Evolutionary conservation across 2,113 vertebrate genomes (phyloP), one percentile per base, ranked within the genome.

Genomic region (Sigmodon hispidus): DNA sequence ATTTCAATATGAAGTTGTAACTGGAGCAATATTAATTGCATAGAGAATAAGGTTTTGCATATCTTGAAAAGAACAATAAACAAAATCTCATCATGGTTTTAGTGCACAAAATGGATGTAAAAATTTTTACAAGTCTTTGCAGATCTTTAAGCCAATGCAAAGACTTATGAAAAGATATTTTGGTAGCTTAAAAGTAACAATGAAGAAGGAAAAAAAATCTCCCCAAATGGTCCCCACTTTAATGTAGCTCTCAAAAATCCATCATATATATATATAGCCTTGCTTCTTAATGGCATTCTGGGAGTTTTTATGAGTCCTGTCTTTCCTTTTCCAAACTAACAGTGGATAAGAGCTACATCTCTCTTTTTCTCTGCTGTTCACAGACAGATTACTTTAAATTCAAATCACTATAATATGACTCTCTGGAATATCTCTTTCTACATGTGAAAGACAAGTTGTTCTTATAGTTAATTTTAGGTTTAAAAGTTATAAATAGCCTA

Each of bases 1-100:
- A 69, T 94, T 94, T 91, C 57, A 94, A 92, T 91, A 12, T 50
- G 34, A 7, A n/a, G 34, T 40, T 80, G 26, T 77, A 65, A 31
- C 34, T 59, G 31, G 31, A 63, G 40, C 40, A 76, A 45, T 63
- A 77, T 90, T 93, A 95, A 80, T 59, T 61, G 11, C 50, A 55
- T 83, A 55, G 1, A 70, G 17, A 95, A 40, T 29, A 77, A 11
- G 50, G 36, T 50, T 95, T 76, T 87, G 9, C 52, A 1, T 55
- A 91, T 77, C 36, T 57, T 97, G 75, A 94, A 96, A 96, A 93
- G 65, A 96, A 79, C 67, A 96, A 65, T 48, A 91, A 96, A 45
- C 4, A 85, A 89, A 59, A 77, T 36, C 40, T 29, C 63, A 96
- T 48, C 48, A 91, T 40, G 8, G n/a, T 24, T 65, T 91, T 57